A percentile compares a stretch with the other conserved stretches of the same genome.
Conservation (phyloP, 2,113 vertebrate genomes). For the Gallinago paraguaiae region DNA sequence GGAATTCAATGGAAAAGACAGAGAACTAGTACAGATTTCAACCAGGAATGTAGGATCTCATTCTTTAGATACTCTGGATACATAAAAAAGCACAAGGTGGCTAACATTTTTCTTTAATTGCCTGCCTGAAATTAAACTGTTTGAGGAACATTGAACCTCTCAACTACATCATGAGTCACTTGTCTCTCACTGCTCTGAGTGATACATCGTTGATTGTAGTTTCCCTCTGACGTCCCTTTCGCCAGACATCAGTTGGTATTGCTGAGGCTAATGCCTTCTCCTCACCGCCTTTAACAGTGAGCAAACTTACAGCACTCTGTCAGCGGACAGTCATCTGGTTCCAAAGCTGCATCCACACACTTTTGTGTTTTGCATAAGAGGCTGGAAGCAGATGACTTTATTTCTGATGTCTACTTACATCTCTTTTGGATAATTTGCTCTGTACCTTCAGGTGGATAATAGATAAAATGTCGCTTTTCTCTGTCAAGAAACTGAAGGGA, state of each 20-base stretch:
- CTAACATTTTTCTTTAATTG: background rate
- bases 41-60: background rate
- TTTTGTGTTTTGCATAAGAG: background rate
- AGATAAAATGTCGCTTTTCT: background rate
- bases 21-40: background rate
- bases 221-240: background rate
- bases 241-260: background rate
- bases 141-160: background rate
- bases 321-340: background rate
- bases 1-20: background rate
- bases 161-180: background rate
- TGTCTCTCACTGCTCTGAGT: background rate
- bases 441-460: background rate
- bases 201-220: background rate
- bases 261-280: background rate
- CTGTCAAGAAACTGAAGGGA: background rate
- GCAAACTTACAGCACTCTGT: accelerated
- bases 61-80: background rate
- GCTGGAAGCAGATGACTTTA: background rate
- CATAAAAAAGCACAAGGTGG: background rate
- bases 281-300: background rate
- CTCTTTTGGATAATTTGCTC: background rate
- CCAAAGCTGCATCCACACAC: background rate
- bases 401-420: background rate
- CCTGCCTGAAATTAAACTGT: background rate